Evolutionary conservation across 1,140 invertebrate genomes (phyloP), one percentile per base, ranked within the genome.

Genomic region (Papilio polytes): DNA sequence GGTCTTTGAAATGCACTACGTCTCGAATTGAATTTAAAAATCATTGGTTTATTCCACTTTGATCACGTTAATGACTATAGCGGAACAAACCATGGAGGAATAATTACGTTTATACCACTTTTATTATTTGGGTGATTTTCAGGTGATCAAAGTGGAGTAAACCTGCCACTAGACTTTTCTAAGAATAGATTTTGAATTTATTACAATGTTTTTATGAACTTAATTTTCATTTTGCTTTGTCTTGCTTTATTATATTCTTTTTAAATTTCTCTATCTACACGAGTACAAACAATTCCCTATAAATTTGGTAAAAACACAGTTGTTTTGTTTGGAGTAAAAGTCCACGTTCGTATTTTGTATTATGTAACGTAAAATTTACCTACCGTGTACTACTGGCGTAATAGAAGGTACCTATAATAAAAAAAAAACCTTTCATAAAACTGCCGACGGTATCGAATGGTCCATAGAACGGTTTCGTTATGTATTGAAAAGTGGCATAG

Each of bases 321-420:
- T 31, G 59, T 63, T 63, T 63, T 66, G 63, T 66, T 70, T 70
- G 12, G 20, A 1, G 20, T 26, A 26, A 63, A 63, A 63, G 20
- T 22, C 20, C 22, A 6, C 13, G 63, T 26, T 66, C 6, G 63
- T 70, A 18, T 66, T 66, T 66, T 66, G 10, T 13, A 70, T 70
- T 63, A 63, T 63, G 63, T 70, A 70, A 70, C 63, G 31, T 70
- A 70, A 36, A 70, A 70, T 70, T 31, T 70, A 70, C 63, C 63
- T 70, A 31, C 63, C 26, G 26, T 13, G 20, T 70, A 70, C 22
- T 26, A 2, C 59, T 70, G 63, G 63, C 13, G 26, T 70, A 70
- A 70, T 70, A 70, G 63, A 15, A 70, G 12, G 53, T 56, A 56
- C 18, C 53, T 15, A 70, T 31, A 70, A 31, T 31, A 70, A 59